Evolutionary conservation across 2,888 invertebrate species (phyloP).

Genomic region (Tetragonula carbonaria): DNA sequence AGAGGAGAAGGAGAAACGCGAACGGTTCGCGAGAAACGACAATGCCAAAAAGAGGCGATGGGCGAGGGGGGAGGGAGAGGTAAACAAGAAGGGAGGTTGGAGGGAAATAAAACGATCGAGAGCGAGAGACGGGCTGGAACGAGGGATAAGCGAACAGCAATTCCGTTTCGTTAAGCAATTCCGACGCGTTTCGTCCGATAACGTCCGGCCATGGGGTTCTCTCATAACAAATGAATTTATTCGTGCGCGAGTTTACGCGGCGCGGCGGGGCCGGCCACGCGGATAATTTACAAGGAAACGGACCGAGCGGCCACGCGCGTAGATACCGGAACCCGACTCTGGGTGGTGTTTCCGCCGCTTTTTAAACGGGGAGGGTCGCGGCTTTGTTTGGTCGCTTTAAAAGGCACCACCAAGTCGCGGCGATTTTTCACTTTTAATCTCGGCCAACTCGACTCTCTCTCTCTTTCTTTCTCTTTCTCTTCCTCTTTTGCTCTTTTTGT

Average conservation of each 20-base stretch:
- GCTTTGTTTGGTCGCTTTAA: constrained; percentile 52
- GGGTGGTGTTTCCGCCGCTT: constrained; percentile 60
- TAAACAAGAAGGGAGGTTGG: background rate
- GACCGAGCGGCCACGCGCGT: constrained; percentile 29
- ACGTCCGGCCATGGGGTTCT: constrained; percentile 63
- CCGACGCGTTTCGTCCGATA: constrained; percentile 72
- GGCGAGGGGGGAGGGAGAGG: background rate
- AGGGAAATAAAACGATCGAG: constrained; percentile 7
- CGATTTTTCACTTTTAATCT: constrained; percentile 61
- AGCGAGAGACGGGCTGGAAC: constrained; percentile 25
- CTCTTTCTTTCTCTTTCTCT: background rate
- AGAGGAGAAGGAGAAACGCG: background rate
- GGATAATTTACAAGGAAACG: constrained; percentile 71
- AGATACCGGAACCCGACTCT: constrained; percentile 65
- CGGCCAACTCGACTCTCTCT: background rate
- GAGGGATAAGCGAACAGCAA: constrained; percentile 59
- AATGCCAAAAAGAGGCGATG: background rate
- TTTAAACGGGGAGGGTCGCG: constrained; percentile 40
- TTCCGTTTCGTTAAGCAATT: constrained; percentile 78
- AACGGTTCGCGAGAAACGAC: background rate
- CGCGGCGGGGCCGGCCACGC: constrained; percentile 59
- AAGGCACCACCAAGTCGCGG: constrained; percentile 44
- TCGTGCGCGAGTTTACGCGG: constrained; percentile 69
- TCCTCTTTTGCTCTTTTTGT: background rate
- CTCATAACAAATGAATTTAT: constrained; percentile 77